phyloP scores from a whole-genome alignment of 2,888 invertebrate genomes.

The Himalopsyche japonica region DNA sequence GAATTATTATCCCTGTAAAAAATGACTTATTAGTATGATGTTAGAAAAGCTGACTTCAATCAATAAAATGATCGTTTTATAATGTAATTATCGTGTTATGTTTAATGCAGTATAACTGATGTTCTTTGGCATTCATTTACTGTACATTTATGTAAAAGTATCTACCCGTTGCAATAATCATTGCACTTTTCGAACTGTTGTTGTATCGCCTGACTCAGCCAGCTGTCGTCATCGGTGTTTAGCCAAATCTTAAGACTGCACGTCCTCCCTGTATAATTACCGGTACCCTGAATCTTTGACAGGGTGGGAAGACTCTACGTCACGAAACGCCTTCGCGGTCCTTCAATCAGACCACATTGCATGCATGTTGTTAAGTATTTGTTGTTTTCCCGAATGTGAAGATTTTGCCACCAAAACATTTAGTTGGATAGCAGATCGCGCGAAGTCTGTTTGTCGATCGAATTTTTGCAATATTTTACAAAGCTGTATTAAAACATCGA shows the following conservation, averaged over 20 bases:
- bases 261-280: background rate
- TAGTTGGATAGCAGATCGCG: background rate
- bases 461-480: background rate
- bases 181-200: background rate
- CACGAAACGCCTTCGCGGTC: background rate
- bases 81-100: no score
- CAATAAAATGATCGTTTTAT: no score
- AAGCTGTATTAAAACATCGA: no score
- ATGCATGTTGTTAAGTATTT: background rate
- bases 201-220: background rate
- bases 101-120: no score
- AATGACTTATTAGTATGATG: no score
- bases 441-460: background rate
- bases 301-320: background rate
- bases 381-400: background rate
- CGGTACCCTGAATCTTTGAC: background rate
- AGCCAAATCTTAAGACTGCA: background rate
- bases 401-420: background rate
- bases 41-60: no score
- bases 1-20: no score
- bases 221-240: background rate
- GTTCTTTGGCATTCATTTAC: no score
- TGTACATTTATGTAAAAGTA: background rate
- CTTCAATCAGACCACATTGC: background rate
- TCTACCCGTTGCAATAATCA: background rate